These are phyloP conservation scores for Calameuta filiformis DNA, from an alignment of 2,888 invertebrate species.

Conservation along the genomic window DNA sequence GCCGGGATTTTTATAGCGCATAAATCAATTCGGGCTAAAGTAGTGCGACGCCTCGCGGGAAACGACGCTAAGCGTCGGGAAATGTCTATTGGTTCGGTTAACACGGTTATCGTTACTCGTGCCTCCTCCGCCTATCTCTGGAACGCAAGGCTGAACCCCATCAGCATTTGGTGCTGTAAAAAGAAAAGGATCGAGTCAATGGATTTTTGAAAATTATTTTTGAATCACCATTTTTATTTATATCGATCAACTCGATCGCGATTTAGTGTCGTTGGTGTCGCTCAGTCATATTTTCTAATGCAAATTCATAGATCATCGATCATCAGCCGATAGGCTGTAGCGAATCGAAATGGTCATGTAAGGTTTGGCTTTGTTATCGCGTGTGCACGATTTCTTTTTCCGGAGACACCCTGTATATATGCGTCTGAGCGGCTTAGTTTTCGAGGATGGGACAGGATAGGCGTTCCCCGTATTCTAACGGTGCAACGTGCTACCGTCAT, in stretches of 20 bases:
- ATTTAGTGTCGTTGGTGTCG: not conserved
- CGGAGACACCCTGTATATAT: not conserved
- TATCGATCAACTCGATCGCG: not conserved
- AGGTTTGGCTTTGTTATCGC: not conserved
- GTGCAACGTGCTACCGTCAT: not conserved
- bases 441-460: not conserved
- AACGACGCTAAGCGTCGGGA: not conserved
- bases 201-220: not conserved
- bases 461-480: not conserved
- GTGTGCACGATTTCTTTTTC: not conserved
- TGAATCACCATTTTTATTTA: not conserved
- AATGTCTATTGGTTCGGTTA: not conserved
- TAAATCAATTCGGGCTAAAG: constrained; percentile 45
- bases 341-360: not conserved
- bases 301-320: not conserved
- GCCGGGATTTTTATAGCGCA: constrained; percentile 45
- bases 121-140: not conserved
- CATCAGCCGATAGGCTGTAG: not conserved
- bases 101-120: not conserved
- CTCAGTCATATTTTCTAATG: not conserved
- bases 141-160: not conserved
- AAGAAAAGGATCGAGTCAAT: not conserved
- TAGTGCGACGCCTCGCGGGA: not conserved
- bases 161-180: not conserved
- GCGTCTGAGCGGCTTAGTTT: not conserved